Evolutionary conservation across 2,113 vertebrate species (phyloP), one percentile per base, ranked within the genome.

Genomic region (Pavo muticus): DNA sequence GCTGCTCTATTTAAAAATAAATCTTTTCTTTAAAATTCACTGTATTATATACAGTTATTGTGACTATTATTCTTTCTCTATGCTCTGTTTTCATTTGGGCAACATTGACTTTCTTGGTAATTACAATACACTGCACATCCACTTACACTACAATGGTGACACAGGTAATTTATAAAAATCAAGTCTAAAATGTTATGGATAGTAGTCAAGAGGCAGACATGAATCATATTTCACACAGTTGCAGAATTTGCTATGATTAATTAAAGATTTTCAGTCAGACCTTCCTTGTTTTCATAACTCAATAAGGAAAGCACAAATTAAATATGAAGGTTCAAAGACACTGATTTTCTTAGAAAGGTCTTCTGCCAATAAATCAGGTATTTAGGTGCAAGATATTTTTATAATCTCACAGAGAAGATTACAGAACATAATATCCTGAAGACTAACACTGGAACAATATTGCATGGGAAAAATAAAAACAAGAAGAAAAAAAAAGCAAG

Each of bases 201-300:
- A 69, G 21, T 72, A 92, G 56, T 94, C 77, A 89, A 71, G 67
- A 50, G 61, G n/a, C 59, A 95, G 35, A 75, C 25, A 95, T 80
- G n/a, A 95, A 83, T 57, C 65, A 77, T 63, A 32, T 65, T 92
- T 76, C 84, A 68, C n/a, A 68, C 74, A 83, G 37, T 9, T 91
- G 56, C 60, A 93, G 27, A 85, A 83, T 91, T 94, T 89, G 11
- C 21, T 86, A 18, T 94, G 71, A 94, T 85, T 96, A 93, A 92
- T 94, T 95, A 74, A 94, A 88, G 61, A 85, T 82, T 84, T 90
- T 56, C 37, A 88, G 61, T 40, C 71, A 92, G 67, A 79, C 24
- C 77, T 90, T 75, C 88, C 69, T 91, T 88, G 27, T 59, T 87
- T 79, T 88, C 35, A 7, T 54, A 59, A 87, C 10, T 79, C 74